Percentiles rank a stretch among this genome's conserved stretches.
Evolutionary conservation across 2,888 invertebrate species (phyloP).

Genomic region (Linhomoeus sp.): DNA sequence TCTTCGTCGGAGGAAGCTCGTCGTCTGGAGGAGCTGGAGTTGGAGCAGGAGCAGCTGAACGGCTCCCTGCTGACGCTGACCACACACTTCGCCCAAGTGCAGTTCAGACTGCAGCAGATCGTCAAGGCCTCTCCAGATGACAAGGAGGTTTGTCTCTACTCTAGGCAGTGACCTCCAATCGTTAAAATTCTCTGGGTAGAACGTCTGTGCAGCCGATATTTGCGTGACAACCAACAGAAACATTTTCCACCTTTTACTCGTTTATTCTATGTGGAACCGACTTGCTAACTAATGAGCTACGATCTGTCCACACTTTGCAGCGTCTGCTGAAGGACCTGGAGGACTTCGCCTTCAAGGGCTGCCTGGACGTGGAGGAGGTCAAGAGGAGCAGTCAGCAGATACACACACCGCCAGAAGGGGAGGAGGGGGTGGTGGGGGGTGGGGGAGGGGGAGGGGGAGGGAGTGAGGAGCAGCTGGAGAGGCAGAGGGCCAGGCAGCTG

Average conservation of each 20-base stretch:
- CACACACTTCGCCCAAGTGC: conserved; percentile 87
- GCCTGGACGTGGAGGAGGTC: conserved; percentile 47
- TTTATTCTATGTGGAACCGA: no score
- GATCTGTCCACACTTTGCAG: conserved; percentile 26
- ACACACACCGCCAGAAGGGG: neutral
- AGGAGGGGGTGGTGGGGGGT: neutral
- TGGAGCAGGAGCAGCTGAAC: conserved; percentile 80
- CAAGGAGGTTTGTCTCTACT: conserved; percentile 43
- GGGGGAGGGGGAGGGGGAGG: neutral
- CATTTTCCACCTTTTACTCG: no score
- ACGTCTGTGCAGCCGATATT: no score
- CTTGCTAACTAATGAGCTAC: no score
- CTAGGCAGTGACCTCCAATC: neutral
- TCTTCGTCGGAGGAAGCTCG: neutral
- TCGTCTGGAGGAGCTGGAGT: conserved; percentile 47
- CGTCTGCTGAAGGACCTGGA: conserved; percentile 72
- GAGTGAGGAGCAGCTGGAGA: conserved; percentile 34
- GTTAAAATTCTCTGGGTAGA: no score
- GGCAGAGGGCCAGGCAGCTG: conserved; percentile 48
- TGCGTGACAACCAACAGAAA: no score
- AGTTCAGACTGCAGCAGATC: conserved; percentile 37
- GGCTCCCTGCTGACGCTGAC: conserved; percentile 84
- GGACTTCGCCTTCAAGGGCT: conserved; percentile 90
- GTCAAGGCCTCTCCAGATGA: conserved; percentile 40
- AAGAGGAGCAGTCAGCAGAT: neutral